Base-by-base conservation (phyloP, 1,140 invertebrate genomes). In the Leptinotarsa defecta region DNA sequence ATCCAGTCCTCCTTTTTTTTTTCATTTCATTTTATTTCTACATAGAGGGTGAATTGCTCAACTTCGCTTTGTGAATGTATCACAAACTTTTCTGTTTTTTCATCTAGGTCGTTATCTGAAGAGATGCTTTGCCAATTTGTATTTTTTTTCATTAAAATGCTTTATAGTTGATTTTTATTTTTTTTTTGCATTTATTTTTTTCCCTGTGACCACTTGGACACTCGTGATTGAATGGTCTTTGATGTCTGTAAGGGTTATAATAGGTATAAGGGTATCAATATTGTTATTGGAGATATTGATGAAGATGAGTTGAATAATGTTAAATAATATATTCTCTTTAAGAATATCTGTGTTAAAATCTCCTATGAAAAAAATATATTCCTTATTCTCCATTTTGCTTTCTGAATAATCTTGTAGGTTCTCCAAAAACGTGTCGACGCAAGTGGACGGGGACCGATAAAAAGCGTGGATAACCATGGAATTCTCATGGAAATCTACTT, bases 331-430 rank as follows among this genome's bases (percentile, higher is more conserved):
- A 22, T 52, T 52, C 4, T 52, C 49, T 13, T 52, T 0, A 17
- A 52, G 49, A 4, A 52, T 52, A 24, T 24, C 24, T 24, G 5
- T 24, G 49, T 52, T 52, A 17, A 52, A 5, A 52, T 52, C 49
- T 17, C 11, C 49, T 13, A 52, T 4, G 17, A 52, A 13, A 52
- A 52, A 52, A 13, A 15, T 6, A 1, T 52, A 52, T 52, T 52
- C 2, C 13, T 13, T 3, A 52, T 15, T 52, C 15, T 15, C 4
- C 17, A 4, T 17, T 17, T 52, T 0, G 49, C 2, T 52, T 13
- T 52, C 49, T 52, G 83, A 86, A 71, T 43, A 77, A n/a, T 27
- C 43, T 73, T 73, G 71, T 57, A 74, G 19, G 19, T 64, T 20
- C 68, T 76, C 22, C 13, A 71, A 11, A 48, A 27, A 24, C 48